Conservation (phyloP, 2,888 invertebrate genomes). For the Aspidiotus destructor region DNA sequence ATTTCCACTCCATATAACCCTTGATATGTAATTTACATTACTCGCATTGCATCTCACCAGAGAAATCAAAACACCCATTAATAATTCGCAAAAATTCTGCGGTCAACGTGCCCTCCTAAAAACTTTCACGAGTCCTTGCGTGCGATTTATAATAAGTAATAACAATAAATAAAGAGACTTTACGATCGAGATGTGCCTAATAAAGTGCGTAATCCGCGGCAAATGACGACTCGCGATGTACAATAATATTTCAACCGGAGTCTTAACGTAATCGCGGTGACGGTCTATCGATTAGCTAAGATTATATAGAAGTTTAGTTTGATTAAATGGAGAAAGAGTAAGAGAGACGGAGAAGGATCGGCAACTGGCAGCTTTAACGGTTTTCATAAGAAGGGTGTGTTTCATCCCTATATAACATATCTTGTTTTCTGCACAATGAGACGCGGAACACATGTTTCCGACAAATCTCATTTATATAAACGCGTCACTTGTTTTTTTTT, state of each 20-base stretch:
- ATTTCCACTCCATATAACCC: no score
- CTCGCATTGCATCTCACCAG: no score
- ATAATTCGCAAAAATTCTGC: no score
- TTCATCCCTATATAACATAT: conserved; percentile 20
- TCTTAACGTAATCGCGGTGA: conserved; percentile 7
- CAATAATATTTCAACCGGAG: neutral
- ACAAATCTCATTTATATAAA: conserved; percentile 28
- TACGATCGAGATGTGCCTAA: no score
- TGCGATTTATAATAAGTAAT: no score
- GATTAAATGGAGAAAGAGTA: conserved; percentile 9
- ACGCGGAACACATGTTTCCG: conserved; percentile 25
- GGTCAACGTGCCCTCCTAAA: no score
- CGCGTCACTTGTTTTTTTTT: neutral
- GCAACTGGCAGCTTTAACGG: conserved; percentile 25
- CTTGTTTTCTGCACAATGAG: conserved; percentile 22
- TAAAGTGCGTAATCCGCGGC: neutral
- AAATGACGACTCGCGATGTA: conserved; percentile 8
- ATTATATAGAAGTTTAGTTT: conserved; percentile 10
- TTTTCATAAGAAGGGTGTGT: conserved; percentile 25
- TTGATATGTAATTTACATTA: no score
- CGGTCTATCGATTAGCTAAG: conserved; percentile 20
- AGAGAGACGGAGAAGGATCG: conserved; percentile 20
- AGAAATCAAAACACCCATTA: no score
- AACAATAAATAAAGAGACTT: no score
- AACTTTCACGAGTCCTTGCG: no score